A percentile compares a stretch with the other conserved stretches of the same genome.
Conservation (phyloP, 2,797 vertebrate genomes). For the Sebastes diploproa region DNA sequence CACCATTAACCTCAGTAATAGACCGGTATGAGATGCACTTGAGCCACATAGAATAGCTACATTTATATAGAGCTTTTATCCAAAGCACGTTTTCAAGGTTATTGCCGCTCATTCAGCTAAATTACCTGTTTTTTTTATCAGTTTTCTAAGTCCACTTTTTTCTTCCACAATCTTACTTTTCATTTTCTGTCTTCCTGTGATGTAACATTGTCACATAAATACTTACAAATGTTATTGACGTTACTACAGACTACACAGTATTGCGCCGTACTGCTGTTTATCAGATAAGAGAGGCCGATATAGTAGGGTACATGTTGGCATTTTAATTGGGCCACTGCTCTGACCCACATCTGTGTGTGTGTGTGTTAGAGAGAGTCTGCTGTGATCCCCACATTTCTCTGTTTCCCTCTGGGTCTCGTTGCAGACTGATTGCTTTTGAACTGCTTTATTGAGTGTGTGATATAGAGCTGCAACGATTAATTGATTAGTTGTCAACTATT, state of each 20-base stretch:
- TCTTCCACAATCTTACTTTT: neutral
- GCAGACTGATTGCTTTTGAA: neutral
- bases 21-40: neutral
- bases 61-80: neutral
- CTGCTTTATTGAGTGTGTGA: neutral
- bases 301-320: constrained; percentile 3
- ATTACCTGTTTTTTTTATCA: neutral
- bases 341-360: constrained; percentile 55
- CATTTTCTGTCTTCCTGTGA: neutral
- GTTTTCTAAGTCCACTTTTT: neutral
- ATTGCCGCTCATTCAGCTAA: neutral
- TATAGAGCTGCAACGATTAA: neutral
- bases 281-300: constrained; percentile 30
- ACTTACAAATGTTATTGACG: neutral
- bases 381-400: constrained; percentile 13
- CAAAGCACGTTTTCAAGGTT: neutral
- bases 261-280: neutral
- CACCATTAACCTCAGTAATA: neutral
- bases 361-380: neutral
- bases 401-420: constrained; percentile 6
- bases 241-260: neutral
- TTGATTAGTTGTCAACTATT: too few species aligned
- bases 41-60: neutral
- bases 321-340: constrained; percentile 57
- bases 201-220: neutral